These are phyloP conservation scores for Thalpophila matura DNA, from an alignment of 2,888 invertebrate species.

Conservation along the genomic window DNA sequence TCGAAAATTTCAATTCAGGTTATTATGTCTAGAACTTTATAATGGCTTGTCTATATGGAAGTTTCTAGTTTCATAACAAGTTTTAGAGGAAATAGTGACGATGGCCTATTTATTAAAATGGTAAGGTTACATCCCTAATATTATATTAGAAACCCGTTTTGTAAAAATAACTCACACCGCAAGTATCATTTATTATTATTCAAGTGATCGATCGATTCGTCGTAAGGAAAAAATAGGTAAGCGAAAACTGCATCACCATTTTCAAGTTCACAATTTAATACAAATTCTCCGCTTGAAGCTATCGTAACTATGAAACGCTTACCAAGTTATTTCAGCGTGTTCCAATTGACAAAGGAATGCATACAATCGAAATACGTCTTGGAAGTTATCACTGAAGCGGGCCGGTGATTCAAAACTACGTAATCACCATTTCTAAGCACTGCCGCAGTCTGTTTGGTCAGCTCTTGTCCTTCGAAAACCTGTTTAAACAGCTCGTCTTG, in stretches of 20 bases:
- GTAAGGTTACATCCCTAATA: too few relatives aligned
- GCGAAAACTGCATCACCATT: neutral
- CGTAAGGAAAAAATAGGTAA: neutral
- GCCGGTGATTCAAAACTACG: conserved; percentile 28
- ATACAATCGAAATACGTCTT: conserved; percentile 27
- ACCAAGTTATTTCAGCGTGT: conserved; percentile 28
- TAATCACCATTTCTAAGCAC: conserved; percentile 24
- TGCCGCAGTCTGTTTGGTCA: conserved; percentile 46
- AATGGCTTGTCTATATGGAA: conserved; percentile 32
- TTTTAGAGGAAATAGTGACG: neutral
- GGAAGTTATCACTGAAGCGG: conserved; percentile 17
- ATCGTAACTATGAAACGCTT: neutral
- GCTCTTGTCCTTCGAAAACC: conserved; percentile 50
- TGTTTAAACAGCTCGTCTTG: conserved; percentile 67
- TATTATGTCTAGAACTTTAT: conserved; percentile 43
- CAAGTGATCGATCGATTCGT: too few relatives aligned
- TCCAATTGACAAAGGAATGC: conserved; percentile 25
- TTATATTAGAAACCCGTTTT: too few relatives aligned
- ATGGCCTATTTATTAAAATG: neutral
- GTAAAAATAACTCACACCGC: too few relatives aligned
- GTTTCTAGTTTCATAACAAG: conserved; percentile 10
- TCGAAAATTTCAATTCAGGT: conserved; percentile 53
- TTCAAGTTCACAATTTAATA: too few relatives aligned
- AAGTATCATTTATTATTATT: neutral
- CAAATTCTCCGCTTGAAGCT: neutral